Conservation (phyloP, 1,140 invertebrate species). For the Pseudomyrmex dendroicus region DNA sequence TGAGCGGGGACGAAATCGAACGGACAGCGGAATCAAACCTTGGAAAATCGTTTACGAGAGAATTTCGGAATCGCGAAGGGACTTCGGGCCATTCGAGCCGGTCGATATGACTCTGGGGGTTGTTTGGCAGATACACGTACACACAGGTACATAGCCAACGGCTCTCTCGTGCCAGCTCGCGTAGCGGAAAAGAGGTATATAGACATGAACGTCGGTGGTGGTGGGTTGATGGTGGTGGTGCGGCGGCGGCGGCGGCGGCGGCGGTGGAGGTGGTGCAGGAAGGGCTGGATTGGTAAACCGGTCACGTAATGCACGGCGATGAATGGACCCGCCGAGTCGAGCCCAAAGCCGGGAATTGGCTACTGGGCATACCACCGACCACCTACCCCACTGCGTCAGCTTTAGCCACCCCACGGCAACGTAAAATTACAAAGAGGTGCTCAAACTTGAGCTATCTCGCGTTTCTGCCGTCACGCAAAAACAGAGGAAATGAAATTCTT, state of each 20-base stretch:
- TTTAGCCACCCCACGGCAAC: constrained; percentile 78
- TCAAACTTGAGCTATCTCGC: constrained; percentile 74
- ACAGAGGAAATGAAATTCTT: constrained; percentile 35
- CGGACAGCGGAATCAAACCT: constrained; percentile 40
- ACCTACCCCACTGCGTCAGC: constrained; percentile 81
- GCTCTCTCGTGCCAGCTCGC: constrained; percentile 27
- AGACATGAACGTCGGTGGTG: constrained; percentile 39
- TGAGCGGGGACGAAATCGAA: not conserved
- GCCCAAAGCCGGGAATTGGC: constrained; percentile 84
- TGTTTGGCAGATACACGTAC: constrained; percentile 75
- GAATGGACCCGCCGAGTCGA: constrained; percentile 85
- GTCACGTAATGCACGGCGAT: constrained; percentile 85
- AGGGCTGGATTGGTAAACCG: constrained; percentile 83
- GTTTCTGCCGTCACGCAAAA: constrained; percentile 51
- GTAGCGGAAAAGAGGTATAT: constrained; percentile 60
- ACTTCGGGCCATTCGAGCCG: constrained; percentile 68
- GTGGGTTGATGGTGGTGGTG: constrained; percentile 21
- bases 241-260: constrained; percentile 9
- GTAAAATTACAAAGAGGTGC: constrained; percentile 82
- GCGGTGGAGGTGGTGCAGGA: constrained; percentile 71
- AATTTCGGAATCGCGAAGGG: constrained; percentile 67
- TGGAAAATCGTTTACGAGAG: constrained; percentile 64
- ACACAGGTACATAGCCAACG: constrained; percentile 60
- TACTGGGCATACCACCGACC: constrained; percentile 84
- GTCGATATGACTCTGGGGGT: constrained; percentile 81